Percentiles rank a stretch among this genome's conserved stretches.
Evolutionary conservation across 2,888 invertebrate species (phyloP).

Genomic region (Phengaris alcon): DNA sequence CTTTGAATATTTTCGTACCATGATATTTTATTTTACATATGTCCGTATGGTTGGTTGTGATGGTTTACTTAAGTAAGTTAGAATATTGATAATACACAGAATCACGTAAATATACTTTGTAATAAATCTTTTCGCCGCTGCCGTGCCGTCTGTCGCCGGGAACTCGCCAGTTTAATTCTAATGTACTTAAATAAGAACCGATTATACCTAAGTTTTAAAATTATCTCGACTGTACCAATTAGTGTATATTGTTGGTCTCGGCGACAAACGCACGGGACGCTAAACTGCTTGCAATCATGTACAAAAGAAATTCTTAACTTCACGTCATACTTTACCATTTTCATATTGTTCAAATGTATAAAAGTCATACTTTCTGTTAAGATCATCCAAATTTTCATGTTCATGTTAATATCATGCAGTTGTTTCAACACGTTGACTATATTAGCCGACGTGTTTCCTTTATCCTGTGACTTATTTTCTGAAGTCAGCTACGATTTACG

Average conservation of each 20-base stretch:
- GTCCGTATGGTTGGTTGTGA: constrained; percentile 79
- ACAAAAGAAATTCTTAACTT: constrained; percentile 47
- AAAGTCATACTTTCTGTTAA: constrained; percentile 20
- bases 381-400: background rate
- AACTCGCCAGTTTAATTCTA: constrained; percentile 42
- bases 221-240: constrained; percentile 40
- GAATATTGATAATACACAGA: constrained; percentile 62
- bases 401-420: constrained; percentile 5
- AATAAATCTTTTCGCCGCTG: constrained; percentile 53
- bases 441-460: background rate
- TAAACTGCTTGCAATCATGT: constrained; percentile 67
- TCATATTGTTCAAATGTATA: constrained; percentile 23
- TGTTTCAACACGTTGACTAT: constrained; percentile 5
- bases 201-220: constrained; percentile 35
- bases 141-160: constrained; percentile 49
- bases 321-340: constrained; percentile 17
- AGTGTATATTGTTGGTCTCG: constrained; percentile 39
- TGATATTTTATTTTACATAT: constrained; percentile 67
- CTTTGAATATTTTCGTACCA: constrained; percentile 48
- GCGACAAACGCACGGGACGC: constrained; percentile 45
- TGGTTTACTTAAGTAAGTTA: constrained; percentile 79
- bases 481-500: background rate
- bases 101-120: constrained; percentile 58
- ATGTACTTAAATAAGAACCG: constrained; percentile 57
- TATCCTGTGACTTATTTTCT: constrained; percentile 21